Conservation (phyloP, 2,113 vertebrate genomes). For the Myrmecobius fasciatus region DNA sequence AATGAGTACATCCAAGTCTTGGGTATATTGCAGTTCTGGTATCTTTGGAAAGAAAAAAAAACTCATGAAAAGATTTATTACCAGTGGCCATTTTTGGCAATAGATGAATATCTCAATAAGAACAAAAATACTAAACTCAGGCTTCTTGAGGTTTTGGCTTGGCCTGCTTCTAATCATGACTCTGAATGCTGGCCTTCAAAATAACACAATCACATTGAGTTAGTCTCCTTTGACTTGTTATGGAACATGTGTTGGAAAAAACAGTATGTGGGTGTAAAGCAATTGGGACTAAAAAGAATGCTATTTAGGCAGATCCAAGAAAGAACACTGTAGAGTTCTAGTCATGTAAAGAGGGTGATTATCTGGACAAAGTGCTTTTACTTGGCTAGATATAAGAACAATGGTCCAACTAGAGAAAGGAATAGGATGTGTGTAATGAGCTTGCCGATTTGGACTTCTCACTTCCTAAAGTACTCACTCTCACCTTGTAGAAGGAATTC, state of each 20-base stretch:
- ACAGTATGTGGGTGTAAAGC: slow-evolving; percentile 63
- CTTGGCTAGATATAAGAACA: slow-evolving; percentile 78
- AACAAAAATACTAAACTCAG: slow-evolving; percentile 59
- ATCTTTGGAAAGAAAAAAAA: slow-evolving; percentile 52
- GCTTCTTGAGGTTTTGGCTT: slow-evolving; percentile 72
- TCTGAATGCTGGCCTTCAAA: slow-evolving; percentile 71
- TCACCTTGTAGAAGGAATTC: slow-evolving; percentile 35
- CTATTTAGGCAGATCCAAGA: slow-evolving; percentile 71
- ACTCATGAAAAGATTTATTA: slow-evolving; percentile 69
- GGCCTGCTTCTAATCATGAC: slow-evolving; percentile 41
- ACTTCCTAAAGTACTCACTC: slow-evolving; percentile 46
- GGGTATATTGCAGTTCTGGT: slow-evolving; percentile 28
- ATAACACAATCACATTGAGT: slow-evolving; percentile 25
- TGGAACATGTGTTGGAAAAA: slow-evolving; percentile 73
- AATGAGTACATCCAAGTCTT: background rate
- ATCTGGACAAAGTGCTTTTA: slow-evolving; percentile 75
- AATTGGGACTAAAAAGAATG: slow-evolving; percentile 70
- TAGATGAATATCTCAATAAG: slow-evolving; percentile 31
- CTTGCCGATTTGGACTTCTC: slow-evolving; percentile 53
- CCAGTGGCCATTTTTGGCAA: slow-evolving; percentile 75
- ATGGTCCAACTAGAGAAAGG: slow-evolving; percentile 69
- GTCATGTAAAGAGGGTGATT: slow-evolving; percentile 74
- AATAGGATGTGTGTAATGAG: slow-evolving; percentile 55
- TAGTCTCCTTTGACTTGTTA: slow-evolving; percentile 47
- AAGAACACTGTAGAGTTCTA: slow-evolving; percentile 56